Percentiles rank a stretch among this genome's conserved stretches.
Evolutionary conservation across 2,113 vertebrate genomes (phyloP).

Genomic region (Anguilla rostrata): DNA sequence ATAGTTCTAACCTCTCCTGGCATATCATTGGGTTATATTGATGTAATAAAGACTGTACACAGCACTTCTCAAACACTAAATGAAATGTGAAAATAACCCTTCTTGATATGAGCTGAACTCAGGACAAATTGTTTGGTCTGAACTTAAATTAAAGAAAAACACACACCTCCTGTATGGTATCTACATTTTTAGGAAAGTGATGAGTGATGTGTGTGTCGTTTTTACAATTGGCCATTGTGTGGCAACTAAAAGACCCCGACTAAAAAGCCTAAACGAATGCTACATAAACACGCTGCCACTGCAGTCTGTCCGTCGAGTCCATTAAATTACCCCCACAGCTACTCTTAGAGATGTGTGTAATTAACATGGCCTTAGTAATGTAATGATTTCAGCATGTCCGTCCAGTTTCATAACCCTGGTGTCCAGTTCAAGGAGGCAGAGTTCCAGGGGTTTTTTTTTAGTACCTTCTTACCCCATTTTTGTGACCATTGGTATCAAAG

Average conservation of each 20-base stretch:
- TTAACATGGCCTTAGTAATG: slow-evolving; percentile 30
- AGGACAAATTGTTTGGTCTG: not conserved
- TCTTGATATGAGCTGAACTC: no score
- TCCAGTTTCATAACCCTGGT: slow-evolving; percentile 34
- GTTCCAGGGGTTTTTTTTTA: not conserved
- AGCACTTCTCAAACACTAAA: no score
- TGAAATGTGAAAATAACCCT: no score
- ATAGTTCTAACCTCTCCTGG: no score
- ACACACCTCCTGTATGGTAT: not conserved
- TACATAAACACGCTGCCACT: not conserved
- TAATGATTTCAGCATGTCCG: slow-evolving; percentile 46
- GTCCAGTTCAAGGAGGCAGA: slow-evolving; percentile 9
- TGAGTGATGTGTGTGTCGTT: not conserved
- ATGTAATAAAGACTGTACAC: no score
- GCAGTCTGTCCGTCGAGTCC: slow-evolving; percentile 7
- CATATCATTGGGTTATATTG: no score
- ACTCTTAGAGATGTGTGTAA: slow-evolving; percentile 34
- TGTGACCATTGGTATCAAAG: not conserved
- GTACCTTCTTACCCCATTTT: not conserved
- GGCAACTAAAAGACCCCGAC: not conserved
- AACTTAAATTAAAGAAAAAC: not conserved
- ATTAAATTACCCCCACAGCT: slow-evolving; percentile 14
- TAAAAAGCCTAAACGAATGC: not conserved
- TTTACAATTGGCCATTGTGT: not conserved
- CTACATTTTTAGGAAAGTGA: not conserved